These are phyloP conservation scores for Trachythela sp. DNA, from an alignment of 64 coral and sea anemone genomes.

Conservation along the genomic window DNA sequence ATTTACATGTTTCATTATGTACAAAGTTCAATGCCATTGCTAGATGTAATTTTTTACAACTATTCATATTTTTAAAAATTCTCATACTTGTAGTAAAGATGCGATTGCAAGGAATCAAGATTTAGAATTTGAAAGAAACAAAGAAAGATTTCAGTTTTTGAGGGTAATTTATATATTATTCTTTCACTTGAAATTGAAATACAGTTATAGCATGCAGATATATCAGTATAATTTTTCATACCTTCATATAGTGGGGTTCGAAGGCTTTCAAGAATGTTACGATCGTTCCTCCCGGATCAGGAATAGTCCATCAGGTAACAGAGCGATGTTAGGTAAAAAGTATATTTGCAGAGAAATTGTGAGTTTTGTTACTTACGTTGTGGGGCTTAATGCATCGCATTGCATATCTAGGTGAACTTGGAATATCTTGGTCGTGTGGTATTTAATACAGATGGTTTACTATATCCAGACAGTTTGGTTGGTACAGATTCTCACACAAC, in stretches of 20 bases:
- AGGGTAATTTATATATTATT: constrained; percentile 51
- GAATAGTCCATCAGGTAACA: constrained; percentile 96
- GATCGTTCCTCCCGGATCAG: constrained; percentile 91
- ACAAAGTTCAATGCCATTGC: too few relatives aligned
- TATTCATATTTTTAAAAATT: too few relatives aligned
- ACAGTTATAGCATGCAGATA: too few relatives aligned
- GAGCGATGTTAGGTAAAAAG: too few relatives aligned
- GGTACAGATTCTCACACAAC: constrained; percentile 97
- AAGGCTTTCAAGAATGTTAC: constrained; percentile 95
- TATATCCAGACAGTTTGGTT: constrained; percentile 90
- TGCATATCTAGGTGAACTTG: constrained; percentile 60
- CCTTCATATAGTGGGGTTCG: constrained; percentile 74
- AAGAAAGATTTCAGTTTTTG: constrained; percentile 92
- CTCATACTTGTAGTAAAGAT: constrained; percentile 61
- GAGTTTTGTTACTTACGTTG: too few relatives aligned
- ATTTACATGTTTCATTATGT: too few relatives aligned
- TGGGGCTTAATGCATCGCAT: neutral
- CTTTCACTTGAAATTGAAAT: neutral
- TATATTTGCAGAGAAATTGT: too few relatives aligned
- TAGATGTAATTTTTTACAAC: too few relatives aligned
- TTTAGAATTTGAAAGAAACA: constrained; percentile 89
- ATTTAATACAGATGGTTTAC: constrained; percentile 45
- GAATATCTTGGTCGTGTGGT: constrained; percentile 95
- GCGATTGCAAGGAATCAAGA: constrained; percentile 88
- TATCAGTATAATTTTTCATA: neutral